A percentile compares a stretch with the other conserved stretches of the same genome.
These are phyloP conservation scores for Heterodera filipjevi DNA, from an alignment of 2,888 invertebrate species.

Conservation along the genomic window DNA sequence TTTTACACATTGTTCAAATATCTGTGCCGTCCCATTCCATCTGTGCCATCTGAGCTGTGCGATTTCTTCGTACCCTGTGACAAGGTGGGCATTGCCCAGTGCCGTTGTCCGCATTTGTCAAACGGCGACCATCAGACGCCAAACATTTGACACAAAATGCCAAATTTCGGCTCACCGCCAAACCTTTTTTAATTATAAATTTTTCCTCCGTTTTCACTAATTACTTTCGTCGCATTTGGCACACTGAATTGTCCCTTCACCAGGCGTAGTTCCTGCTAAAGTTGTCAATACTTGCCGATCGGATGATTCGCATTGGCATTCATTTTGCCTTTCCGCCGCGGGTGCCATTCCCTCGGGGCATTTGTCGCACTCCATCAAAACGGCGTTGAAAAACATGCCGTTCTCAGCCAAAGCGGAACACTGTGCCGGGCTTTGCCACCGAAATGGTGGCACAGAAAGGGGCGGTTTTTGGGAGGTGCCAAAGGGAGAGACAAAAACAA, in stretches of 20 bases:
- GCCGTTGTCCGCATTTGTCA: neutral
- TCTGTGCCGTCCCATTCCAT: neutral
- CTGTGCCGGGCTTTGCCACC: neutral
- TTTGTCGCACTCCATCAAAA: slow-evolving; percentile 33
- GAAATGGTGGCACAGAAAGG: neutral
- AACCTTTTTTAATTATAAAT: neutral
- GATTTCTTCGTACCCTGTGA: slow-evolving; percentile 21
- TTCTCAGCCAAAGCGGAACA: neutral
- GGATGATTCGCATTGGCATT: slow-evolving; percentile 25
- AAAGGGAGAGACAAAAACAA: neutral
- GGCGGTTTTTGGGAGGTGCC: neutral
- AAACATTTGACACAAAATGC: slow-evolving; percentile 24
- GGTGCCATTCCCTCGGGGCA: slow-evolving; percentile 32
- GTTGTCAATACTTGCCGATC: neutral
- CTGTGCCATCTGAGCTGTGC: neutral
- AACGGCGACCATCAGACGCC: neutral
- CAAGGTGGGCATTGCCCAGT: slow-evolving; percentile 33
- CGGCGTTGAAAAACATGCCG: slow-evolving; percentile 34
- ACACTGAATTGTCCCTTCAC: neutral
- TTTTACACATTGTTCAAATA: slow-evolving; percentile 33
- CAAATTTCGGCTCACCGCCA: slow-evolving; percentile 12
- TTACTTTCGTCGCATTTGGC: slow-evolving; percentile 25
- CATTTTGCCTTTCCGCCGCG: neutral
- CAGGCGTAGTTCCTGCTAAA: neutral
- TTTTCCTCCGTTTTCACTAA: neutral